phyloP scores from a whole-genome alignment of 2,113 vertebrate species.

The Lota lota region DNA sequence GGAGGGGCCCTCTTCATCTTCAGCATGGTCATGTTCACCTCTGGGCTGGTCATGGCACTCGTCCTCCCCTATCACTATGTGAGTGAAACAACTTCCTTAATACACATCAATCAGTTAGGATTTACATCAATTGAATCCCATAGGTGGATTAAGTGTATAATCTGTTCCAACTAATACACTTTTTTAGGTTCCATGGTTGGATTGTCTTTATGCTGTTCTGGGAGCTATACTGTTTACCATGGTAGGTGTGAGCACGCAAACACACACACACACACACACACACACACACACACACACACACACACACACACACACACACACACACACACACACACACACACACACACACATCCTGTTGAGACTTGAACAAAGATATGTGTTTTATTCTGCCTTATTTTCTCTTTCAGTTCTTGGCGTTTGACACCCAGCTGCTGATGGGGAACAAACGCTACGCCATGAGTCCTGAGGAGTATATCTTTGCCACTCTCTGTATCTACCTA shows the following conservation, averaged over 20 bases:
- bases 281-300: not conserved
- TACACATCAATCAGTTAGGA: not conserved
- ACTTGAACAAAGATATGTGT: not conserved
- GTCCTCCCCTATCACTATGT: conserved; percentile 85
- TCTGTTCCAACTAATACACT: not conserved
- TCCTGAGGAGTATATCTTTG: conserved; percentile 93
- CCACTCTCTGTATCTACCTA: conserved; percentile 91
- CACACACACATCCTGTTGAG: not conserved
- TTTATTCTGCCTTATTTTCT: conserved; percentile 28
- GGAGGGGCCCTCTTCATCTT: conserved; percentile 83
- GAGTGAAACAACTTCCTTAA: conserved; percentile 51
- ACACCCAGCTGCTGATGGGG: conserved; percentile 92
- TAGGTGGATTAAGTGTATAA: no score
- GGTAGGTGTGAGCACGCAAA: conserved; percentile 68
- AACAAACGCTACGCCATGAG: conserved; percentile 83
- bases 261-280: not conserved
- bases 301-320: not conserved
- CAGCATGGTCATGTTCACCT: conserved; percentile 83
- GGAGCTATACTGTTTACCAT: conserved; percentile 88
- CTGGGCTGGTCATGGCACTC: conserved; percentile 80
- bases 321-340: not conserved
- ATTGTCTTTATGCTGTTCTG: conserved; percentile 78
- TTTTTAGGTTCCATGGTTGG: conserved; percentile 86
- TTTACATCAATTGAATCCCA: no score
- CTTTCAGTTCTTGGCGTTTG: conserved; percentile 88